Percentiles rank a stretch among this genome's conserved stretches.
Evolutionary conservation across 2,113 vertebrate species (phyloP).

Genomic region (Castor canadensis): DNA sequence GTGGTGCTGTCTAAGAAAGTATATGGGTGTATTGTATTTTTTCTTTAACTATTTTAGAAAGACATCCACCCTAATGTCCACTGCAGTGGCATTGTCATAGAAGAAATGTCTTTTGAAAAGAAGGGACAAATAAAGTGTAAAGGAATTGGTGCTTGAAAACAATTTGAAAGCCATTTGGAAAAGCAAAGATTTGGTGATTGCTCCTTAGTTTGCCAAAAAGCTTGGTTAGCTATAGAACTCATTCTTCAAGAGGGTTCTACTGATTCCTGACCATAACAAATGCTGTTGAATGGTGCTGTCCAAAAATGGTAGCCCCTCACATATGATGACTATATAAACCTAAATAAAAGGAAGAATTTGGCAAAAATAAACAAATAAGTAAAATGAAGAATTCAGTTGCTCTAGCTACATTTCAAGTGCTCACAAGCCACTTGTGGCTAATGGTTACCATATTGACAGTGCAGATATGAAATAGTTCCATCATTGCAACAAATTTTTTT

Average conservation of each 20-base stretch:
- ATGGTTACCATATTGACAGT: not conserved
- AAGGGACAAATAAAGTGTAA: slow-evolving; percentile 23
- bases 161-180: not conserved
- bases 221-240: not conserved
- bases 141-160: not conserved
- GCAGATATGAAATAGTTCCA: not conserved
- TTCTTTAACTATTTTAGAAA: slow-evolving; percentile 54
- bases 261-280: not conserved
- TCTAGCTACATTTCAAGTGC: not conserved
- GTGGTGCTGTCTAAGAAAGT: slow-evolving; percentile 43
- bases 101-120: slow-evolving; percentile 45
- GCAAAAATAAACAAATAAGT: too few species aligned
- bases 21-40: slow-evolving; percentile 3
- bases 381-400: not conserved
- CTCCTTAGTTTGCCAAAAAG: slow-evolving; percentile 35
- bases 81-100: not conserved
- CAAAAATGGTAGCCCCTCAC: not conserved
- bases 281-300: not conserved
- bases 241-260: not conserved
- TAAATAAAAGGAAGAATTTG: too few species aligned
- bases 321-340: not conserved
- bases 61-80: slow-evolving; percentile 5
- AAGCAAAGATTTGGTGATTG: slow-evolving; percentile 12
- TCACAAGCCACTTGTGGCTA: not conserved
- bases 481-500: not conserved